phyloP scores from a whole-genome alignment of 2,113 vertebrate genomes.

The Cyanistes caeruleus region DNA sequence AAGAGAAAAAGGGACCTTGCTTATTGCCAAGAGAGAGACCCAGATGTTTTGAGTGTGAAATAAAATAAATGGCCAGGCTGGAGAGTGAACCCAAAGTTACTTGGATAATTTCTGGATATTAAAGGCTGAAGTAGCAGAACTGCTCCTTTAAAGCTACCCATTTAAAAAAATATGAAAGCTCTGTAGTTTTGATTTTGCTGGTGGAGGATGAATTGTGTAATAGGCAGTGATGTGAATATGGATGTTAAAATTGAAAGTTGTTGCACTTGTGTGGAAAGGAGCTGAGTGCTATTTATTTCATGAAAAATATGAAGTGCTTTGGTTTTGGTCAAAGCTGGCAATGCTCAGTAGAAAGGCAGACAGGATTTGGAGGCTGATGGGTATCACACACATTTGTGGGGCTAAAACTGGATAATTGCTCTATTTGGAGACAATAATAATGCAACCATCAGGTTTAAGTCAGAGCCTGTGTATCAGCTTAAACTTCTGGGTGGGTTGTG shows the following conservation, averaged over 20 bases:
- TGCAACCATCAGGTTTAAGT: background rate
- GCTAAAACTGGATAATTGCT: background rate
- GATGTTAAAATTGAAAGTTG: background rate
- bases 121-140: conserved; percentile 17
- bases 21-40: conserved; percentile 63
- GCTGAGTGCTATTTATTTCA: background rate
- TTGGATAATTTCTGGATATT: conserved; percentile 31
- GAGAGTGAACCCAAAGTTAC: conserved; percentile 36
- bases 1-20: conserved; percentile 33
- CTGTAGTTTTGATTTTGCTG: background rate
- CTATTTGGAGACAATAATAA: background rate
- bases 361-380: background rate
- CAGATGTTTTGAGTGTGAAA: conserved; percentile 69
- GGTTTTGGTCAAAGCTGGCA: background rate
- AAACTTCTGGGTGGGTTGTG: background rate
- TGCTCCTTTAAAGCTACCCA: background rate
- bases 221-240: background rate
- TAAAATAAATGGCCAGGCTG: conserved; percentile 44
- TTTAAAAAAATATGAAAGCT: background rate
- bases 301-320: background rate
- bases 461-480: background rate
- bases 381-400: background rate
- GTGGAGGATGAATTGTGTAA: background rate
- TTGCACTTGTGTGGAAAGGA: background rate
- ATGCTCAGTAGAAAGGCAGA: background rate